Evolutionary conservation across 2,797 vertebrate species (phyloP).

Genomic region (Aplochiton taeniatus): DNA sequence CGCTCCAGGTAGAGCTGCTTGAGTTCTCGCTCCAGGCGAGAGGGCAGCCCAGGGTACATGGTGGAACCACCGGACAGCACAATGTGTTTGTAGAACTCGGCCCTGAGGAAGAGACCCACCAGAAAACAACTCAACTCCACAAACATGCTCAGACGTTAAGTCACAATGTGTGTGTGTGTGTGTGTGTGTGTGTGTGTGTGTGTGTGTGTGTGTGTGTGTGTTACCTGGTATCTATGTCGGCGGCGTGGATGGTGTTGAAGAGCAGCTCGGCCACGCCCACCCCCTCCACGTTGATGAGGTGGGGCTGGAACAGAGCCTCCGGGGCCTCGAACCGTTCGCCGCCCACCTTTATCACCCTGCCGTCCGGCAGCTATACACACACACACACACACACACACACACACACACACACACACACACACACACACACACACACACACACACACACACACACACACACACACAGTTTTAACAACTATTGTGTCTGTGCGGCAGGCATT

Average conservation of each 20-base stretch:
- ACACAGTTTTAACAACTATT: not conserved
- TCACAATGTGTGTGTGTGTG: not conserved
- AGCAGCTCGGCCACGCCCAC: conserved; percentile 96
- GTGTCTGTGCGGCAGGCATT: not conserved
- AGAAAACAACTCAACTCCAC: not conserved
- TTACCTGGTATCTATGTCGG: conserved; percentile 98
- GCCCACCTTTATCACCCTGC: conserved; percentile 96
- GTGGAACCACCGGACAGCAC: conserved; percentile 97
- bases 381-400: not conserved
- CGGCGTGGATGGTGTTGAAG: conserved; percentile 98
- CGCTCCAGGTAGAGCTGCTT: conserved; percentile 98
- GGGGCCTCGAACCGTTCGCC: conserved; percentile 97
- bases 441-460: not conserved
- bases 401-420: not conserved
- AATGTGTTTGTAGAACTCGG: conserved; percentile 99
- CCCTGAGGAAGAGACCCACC: conserved; percentile 65
- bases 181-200: conserved; percentile 4
- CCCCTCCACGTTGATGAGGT: conserved; percentile 98
- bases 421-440: not conserved
- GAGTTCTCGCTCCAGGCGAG: conserved; percentile 93
- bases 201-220: not conserved
- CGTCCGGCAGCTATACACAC: conserved; percentile 88
- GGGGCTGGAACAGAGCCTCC: conserved; percentile 96
- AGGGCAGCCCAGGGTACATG: conserved; percentile 97
- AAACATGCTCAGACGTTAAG: not conserved